A percentile compares a stretch with the other conserved stretches of the same genome.
Conservation (phyloP, 2,113 vertebrate species). For the Rhynchomys soricoides region DNA sequence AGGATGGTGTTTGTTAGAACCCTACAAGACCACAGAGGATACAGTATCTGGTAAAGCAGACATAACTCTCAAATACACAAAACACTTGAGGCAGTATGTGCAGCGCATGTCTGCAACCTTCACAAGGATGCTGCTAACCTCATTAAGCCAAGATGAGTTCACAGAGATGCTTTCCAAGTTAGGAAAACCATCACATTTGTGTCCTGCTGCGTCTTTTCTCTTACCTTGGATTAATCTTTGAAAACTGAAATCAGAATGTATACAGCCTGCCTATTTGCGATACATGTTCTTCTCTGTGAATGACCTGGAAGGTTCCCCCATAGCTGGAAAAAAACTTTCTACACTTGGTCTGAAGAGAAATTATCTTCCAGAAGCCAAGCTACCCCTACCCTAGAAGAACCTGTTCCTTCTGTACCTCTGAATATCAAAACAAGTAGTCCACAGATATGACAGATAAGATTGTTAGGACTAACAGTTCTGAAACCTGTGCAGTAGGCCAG, state of each 20-base stretch:
- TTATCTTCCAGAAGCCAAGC: neutral
- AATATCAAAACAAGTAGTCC: neutral
- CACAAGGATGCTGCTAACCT: neutral
- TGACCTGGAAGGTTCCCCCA: neutral
- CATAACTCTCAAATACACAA: neutral
- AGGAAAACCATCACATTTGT: neutral
- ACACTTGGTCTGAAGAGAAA: neutral
- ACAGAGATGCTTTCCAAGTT: neutral
- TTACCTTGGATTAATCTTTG: neutral
- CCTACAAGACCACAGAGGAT: neutral
- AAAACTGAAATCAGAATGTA: neutral
- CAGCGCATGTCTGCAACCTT: neutral
- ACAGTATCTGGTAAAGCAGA: neutral
- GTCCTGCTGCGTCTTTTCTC: neutral
- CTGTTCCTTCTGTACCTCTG: neutral
- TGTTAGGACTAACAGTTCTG: neutral
- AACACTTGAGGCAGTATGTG: neutral
- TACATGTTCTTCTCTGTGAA: neutral
- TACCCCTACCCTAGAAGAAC: neutral
- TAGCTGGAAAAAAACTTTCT: neutral
- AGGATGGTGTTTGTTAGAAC: neutral
- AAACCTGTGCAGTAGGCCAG: neutral
- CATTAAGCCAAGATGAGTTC: neutral
- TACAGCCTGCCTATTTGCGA: neutral
- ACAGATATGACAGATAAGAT: neutral